Conservation (phyloP, 2,888 invertebrate genomes). For the Myopa tessellatipennis region DNA sequence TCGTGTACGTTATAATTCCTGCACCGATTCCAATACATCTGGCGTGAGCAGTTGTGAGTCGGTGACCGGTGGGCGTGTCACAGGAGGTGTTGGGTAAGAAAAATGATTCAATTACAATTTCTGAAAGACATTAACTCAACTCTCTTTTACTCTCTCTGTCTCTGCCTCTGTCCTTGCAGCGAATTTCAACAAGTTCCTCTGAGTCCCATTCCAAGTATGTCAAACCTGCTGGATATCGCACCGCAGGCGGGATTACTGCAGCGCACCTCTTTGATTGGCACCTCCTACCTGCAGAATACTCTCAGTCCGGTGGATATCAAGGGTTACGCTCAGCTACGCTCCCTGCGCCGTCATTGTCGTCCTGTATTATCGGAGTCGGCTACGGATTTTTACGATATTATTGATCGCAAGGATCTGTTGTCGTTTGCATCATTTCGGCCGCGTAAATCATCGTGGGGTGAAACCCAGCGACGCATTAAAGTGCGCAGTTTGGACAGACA, state of each 20-base stretch:
- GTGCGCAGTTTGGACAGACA: slow-evolving; percentile 66
- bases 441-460: slow-evolving; percentile 61
- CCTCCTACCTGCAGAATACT: slow-evolving; percentile 59
- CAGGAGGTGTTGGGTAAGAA: slow-evolving; percentile 73
- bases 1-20: slow-evolving; percentile 72
- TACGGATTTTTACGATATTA: slow-evolving; percentile 71
- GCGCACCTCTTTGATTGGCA: slow-evolving; percentile 61
- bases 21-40: slow-evolving; percentile 84
- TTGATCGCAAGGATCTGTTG: slow-evolving; percentile 57
- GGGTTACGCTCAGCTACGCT: slow-evolving; percentile 80
- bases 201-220: slow-evolving; percentile 90
- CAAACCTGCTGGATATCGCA: slow-evolving; percentile 74
- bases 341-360: slow-evolving; percentile 75
- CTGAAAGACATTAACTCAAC: too few relatives aligned
- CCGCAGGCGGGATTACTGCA: slow-evolving; percentile 52
- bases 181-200: slow-evolving; percentile 81
- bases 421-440: slow-evolving; percentile 52
- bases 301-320: slow-evolving; percentile 81
- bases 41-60: slow-evolving; percentile 87
- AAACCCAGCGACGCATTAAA: slow-evolving; percentile 63
- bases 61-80: slow-evolving; percentile 73
- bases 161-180: slow-evolving; percentile 57
- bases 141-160: too few relatives aligned
- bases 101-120: not conserved
- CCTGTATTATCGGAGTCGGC: slow-evolving; percentile 76